Percentiles rank a stretch among this genome's conserved stretches.
Evolutionary conservation across 2,113 vertebrate species (phyloP).

Genomic region (Sporophila hypoxantha): DNA sequence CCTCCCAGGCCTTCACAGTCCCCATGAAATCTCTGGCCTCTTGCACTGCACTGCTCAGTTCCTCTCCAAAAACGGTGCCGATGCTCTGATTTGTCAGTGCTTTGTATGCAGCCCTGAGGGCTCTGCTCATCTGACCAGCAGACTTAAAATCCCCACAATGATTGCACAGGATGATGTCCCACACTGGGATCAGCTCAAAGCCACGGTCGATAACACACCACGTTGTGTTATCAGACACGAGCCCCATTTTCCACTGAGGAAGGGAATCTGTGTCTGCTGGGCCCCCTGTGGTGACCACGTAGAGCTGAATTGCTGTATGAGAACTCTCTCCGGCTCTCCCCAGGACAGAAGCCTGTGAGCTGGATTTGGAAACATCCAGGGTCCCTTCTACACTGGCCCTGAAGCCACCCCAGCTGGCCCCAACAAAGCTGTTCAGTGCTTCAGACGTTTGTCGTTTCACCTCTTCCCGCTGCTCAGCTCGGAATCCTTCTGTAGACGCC

Average conservation of each 20-base stretch:
- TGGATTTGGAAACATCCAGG: background rate
- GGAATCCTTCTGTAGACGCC: slow-evolving; percentile 29
- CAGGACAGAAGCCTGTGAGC: background rate
- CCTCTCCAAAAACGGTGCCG: background rate
- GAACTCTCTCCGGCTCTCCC: background rate
- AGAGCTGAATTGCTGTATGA: background rate
- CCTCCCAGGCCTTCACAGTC: slow-evolving; percentile 18
- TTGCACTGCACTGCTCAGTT: background rate
- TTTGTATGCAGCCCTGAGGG: slow-evolving; percentile 3
- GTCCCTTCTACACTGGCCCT: rapidly evolving
- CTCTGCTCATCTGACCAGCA: background rate
- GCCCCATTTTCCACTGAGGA: slow-evolving; percentile 45
- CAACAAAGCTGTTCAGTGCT: background rate
- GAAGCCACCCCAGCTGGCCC: background rate
- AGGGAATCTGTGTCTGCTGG: slow-evolving; percentile 16
- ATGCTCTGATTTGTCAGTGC: background rate
- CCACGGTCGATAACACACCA: slow-evolving; percentile 63
- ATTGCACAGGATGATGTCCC: slow-evolving; percentile 52
- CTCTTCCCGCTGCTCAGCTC: background rate
- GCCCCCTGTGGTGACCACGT: slow-evolving; percentile 37
- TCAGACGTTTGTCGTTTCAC: background rate
- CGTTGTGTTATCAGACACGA: slow-evolving; percentile 40
- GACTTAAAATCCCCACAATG: slow-evolving; percentile 54
- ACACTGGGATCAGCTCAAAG: slow-evolving; percentile 51
- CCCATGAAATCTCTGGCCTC: slow-evolving; percentile 28